Conservation (phyloP, 2,888 invertebrate species). For the Meteorus colon region DNA sequence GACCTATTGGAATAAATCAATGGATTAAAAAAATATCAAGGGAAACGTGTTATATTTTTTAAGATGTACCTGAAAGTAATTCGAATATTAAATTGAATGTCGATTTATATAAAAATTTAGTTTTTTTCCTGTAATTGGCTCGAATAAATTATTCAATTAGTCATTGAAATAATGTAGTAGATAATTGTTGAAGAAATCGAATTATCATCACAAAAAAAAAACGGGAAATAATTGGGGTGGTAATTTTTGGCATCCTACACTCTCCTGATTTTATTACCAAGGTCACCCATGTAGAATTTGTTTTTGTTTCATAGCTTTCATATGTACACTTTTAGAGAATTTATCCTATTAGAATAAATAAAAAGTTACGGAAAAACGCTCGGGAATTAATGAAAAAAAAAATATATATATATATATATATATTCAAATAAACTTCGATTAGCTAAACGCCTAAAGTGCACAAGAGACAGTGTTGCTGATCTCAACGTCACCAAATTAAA, state of each 20-base stretch:
- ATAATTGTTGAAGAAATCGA: conserved; percentile 31
- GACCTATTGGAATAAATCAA: conserved; percentile 69
- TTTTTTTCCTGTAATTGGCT: conserved; percentile 66
- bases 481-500: background rate
- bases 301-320: background rate
- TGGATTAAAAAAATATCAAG: conserved; percentile 62
- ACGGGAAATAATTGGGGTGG: background rate
- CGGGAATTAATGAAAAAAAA: conserved; percentile 56
- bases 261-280: background rate
- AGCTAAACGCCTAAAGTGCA: conserved; percentile 4
- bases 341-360: conserved; percentile 54
- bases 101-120: conserved; percentile 47
- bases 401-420: too few relatives aligned
- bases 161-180: conserved; percentile 34
- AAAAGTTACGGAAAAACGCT: conserved; percentile 45
- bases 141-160: conserved; percentile 58
- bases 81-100: conserved; percentile 67
- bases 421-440: conserved; percentile 44
- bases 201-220: conserved; percentile 4
- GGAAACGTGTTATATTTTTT: conserved; percentile 55
- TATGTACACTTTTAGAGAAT: background rate
- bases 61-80: conserved; percentile 71
- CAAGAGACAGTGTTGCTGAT: conserved; percentile 58
- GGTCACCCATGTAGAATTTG: conserved; percentile 15
- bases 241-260: background rate